phyloP scores from a whole-genome alignment of 2,797 vertebrate genomes.

The Anguilla marmorata region DNA sequence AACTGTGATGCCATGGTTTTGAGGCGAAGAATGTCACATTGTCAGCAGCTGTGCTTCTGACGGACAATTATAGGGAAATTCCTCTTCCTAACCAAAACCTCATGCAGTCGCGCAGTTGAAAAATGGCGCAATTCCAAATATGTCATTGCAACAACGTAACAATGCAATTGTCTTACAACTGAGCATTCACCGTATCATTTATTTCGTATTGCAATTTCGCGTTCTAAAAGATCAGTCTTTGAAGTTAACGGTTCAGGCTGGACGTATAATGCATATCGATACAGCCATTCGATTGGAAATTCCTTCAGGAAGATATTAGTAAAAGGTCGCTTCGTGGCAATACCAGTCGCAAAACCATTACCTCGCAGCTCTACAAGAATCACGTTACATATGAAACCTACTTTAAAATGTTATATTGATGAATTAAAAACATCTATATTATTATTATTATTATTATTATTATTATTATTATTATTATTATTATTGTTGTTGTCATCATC shows the following conservation, averaged over 20 bases:
- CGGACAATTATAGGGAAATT: slow-evolving; percentile 5
- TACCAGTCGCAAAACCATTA: slow-evolving; percentile 69
- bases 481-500: not conserved
- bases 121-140: slow-evolving; percentile 16
- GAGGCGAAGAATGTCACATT: slow-evolving; percentile 13
- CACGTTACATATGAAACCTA: not conserved
- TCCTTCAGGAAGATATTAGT: slow-evolving; percentile 69
- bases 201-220: slow-evolving; percentile 55
- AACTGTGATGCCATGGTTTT: not conserved
- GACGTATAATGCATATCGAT: slow-evolving; percentile 62
- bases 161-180: not conserved
- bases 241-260: slow-evolving; percentile 61
- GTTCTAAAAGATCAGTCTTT: slow-evolving; percentile 56
- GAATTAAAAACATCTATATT: not conserved
- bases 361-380: slow-evolving; percentile 27
- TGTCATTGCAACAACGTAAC: slow-evolving; percentile 33
- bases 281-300: slow-evolving; percentile 62
- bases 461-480: not conserved
- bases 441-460: slow-evolving; percentile 22
- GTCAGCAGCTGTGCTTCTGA: slow-evolving; percentile 17
- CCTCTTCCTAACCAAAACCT: slow-evolving; percentile 15
- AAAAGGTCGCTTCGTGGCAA: slow-evolving; percentile 65
- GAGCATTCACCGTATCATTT: not conserved
- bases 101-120: slow-evolving; percentile 8
- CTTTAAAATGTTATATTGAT: not conserved